Conservation (phyloP, 2,888 invertebrate genomes). For the Pachydiplax longipennis region DNA sequence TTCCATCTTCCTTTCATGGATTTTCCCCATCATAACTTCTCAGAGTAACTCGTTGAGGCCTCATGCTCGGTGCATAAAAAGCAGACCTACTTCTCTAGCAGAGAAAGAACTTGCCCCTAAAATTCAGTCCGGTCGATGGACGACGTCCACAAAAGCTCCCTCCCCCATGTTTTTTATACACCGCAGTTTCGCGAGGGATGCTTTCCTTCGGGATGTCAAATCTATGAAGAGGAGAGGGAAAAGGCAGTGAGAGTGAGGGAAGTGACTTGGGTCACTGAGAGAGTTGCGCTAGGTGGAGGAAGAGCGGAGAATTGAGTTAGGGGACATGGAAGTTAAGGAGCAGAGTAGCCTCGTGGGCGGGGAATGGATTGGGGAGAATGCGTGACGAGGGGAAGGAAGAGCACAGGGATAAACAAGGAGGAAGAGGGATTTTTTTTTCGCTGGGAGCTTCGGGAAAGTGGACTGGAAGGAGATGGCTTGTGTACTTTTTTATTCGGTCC, state of each 20-base stretch:
- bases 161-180: neutral
- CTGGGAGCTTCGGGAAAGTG: conserved; percentile 2
- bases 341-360: neutral
- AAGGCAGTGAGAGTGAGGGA: neutral
- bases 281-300: neutral
- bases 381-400: neutral
- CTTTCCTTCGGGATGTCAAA: neutral
- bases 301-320: conserved; percentile 27
- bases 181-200: neutral
- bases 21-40: too few relatives aligned
- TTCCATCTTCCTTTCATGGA: too few relatives aligned
- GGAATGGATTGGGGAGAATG: neutral
- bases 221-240: neutral
- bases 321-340: conserved; percentile 38
- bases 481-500: conserved; percentile 17
- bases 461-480: conserved; percentile 34
- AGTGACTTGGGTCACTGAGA: neutral
- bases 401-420: neutral
- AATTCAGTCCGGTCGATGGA: neutral
- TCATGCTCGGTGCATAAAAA: too few relatives aligned
- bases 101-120: too few relatives aligned
- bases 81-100: too few relatives aligned
- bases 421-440: neutral
- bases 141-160: neutral
- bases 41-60: too few relatives aligned